These are phyloP conservation scores for Trachops cirrhosus DNA, from an alignment of 2,797 vertebrate species.

Conservation along the genomic window DNA sequence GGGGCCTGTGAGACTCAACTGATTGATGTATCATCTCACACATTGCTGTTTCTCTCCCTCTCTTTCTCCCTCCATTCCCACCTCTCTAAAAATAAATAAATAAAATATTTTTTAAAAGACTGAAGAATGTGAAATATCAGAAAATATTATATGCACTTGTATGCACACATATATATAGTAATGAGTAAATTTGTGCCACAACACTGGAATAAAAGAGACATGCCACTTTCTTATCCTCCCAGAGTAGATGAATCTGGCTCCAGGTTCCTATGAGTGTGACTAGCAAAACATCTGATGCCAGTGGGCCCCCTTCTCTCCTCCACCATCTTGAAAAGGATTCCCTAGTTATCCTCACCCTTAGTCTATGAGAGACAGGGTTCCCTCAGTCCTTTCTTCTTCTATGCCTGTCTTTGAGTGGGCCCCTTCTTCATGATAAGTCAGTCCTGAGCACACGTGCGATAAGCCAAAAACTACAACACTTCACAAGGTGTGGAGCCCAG, in stretches of 20 bases:
- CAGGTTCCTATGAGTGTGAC: neutral
- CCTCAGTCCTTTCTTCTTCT: neutral
- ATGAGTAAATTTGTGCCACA: neutral
- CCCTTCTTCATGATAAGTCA: neutral
- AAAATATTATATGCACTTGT: neutral
- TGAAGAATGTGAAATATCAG: neutral
- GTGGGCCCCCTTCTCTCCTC: neutral
- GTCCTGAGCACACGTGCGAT: fast-evolving
- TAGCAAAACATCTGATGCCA: neutral
- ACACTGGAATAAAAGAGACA: neutral
- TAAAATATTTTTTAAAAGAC: neutral
- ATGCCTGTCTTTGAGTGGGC: neutral
- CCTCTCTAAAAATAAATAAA: neutral
- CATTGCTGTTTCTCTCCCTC: neutral
- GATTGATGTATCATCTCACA: neutral
- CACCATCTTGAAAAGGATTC: neutral
- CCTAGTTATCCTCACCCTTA: neutral
- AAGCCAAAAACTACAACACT: neutral
- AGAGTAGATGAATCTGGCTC: neutral
- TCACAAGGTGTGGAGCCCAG: neutral
- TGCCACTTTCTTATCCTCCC: neutral
- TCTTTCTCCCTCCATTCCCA: neutral
- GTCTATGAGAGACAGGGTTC: neutral
- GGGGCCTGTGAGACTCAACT: neutral
- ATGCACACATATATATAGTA: neutral